phyloP scores from a whole-genome alignment of 2,888 invertebrate genomes.

The Orchesellides sinensis region DNA sequence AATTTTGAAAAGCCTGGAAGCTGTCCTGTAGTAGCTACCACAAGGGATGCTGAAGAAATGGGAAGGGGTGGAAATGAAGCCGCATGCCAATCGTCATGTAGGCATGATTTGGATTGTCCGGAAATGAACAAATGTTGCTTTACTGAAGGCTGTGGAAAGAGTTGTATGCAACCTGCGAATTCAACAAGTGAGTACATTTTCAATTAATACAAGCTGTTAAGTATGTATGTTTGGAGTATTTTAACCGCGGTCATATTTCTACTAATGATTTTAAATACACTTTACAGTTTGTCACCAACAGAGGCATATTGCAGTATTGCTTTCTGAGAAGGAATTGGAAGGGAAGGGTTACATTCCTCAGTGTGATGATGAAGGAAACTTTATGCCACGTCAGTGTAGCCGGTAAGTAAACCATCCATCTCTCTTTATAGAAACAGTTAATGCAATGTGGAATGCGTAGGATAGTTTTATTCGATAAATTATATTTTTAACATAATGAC shows the following conservation, averaged over 20 bases:
- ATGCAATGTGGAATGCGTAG: too few species aligned
- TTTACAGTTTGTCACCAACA: slow-evolving; percentile 84
- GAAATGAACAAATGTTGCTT: slow-evolving; percentile 90
- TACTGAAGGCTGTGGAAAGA: slow-evolving; percentile 85
- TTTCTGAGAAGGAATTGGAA: slow-evolving; percentile 87
- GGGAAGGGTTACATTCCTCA: slow-evolving; percentile 90
- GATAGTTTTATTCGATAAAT: neutral
- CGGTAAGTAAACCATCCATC: slow-evolving; percentile 77
- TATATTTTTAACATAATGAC: neutral
- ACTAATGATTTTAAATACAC: slow-evolving; percentile 56
- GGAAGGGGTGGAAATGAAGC: slow-evolving; percentile 65
- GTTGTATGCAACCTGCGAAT: slow-evolving; percentile 86
- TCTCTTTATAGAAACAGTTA: too few species aligned
- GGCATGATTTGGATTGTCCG: slow-evolving; percentile 89
- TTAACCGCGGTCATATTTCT: too few species aligned
- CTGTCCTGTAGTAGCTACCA: slow-evolving; percentile 81
- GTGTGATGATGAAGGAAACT: slow-evolving; percentile 83
- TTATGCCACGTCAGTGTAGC: slow-evolving; percentile 87
- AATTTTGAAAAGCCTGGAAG: slow-evolving; percentile 87
- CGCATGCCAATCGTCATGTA: slow-evolving; percentile 75
- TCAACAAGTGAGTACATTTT: slow-evolving; percentile 80
- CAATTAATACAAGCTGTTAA: too few species aligned
- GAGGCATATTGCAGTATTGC: slow-evolving; percentile 85
- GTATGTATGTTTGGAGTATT: too few species aligned
- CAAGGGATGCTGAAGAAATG: slow-evolving; percentile 76